Evolutionary conservation across 2,797 vertebrate genomes (phyloP).

Genomic region (Ctenopoma multispine): DNA sequence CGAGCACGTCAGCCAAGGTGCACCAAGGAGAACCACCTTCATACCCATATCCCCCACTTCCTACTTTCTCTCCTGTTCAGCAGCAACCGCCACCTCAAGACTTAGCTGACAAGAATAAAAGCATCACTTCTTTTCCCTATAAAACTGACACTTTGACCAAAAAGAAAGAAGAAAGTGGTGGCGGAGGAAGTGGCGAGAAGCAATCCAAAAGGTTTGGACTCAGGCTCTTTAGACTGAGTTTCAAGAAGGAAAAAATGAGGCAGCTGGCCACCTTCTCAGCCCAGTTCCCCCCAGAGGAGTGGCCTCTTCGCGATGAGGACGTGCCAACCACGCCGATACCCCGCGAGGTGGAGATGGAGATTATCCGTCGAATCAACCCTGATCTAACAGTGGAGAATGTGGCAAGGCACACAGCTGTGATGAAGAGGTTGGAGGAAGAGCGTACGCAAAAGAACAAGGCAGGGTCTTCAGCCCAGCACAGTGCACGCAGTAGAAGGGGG

Average conservation of each 20-base stretch:
- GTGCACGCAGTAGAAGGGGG: conserved; percentile 93
- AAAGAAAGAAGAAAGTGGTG: conserved; percentile 90
- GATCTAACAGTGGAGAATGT: conserved; percentile 99
- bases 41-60: conserved; percentile 81
- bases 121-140: conserved; percentile 94
- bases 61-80: conserved; percentile 90
- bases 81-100: conserved; percentile 82
- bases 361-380: conserved; percentile 97
- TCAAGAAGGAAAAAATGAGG: conserved; percentile 99
- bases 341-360: conserved; percentile 98
- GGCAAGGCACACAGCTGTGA: conserved; percentile 96
- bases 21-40: conserved; percentile 86
- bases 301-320: conserved; percentile 97
- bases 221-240: conserved; percentile 97
- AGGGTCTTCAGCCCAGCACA: conserved; percentile 94
- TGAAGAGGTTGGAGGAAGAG: conserved; percentile 99
- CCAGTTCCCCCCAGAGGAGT: conserved; percentile 98
- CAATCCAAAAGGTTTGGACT: conserved; percentile 98
- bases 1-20: conserved; percentile 89
- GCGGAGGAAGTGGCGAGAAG: conserved; percentile 90
- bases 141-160: conserved; percentile 98
- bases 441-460: conserved; percentile 95
- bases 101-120: conserved; percentile 93
- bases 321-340: conserved; percentile 92
- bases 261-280: conserved; percentile 98